A percentile compares a stretch with the other conserved stretches of the same genome.
These are phyloP conservation scores for Tadarida brasiliensis DNA, from an alignment of 2,797 vertebrate genomes.

Conservation along the genomic window DNA sequence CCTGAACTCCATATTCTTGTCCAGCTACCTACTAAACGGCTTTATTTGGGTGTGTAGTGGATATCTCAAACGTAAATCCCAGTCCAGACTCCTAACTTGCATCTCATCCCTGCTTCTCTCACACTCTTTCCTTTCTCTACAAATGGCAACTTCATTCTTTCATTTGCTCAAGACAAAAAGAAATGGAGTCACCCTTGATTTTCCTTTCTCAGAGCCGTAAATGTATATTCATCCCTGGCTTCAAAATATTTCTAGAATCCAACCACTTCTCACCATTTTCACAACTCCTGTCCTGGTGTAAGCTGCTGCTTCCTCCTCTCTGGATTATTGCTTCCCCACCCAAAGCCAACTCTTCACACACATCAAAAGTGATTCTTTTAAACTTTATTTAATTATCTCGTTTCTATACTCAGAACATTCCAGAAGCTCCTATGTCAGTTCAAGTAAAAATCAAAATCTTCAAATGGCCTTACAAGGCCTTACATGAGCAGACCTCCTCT, in stretches of 20 bases:
- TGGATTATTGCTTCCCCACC: background rate
- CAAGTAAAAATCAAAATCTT: slow-evolving; percentile 19
- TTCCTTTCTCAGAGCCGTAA: background rate
- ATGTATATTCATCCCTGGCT: background rate
- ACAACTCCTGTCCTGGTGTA: background rate
- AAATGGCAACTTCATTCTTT: background rate
- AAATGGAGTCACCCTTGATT: background rate
- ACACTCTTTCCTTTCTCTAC: background rate
- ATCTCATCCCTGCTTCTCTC: background rate
- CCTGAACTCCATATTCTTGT: background rate
- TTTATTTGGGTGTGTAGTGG: background rate
- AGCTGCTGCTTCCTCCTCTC: background rate
- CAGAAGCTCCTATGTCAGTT: background rate
- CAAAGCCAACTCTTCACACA: background rate
- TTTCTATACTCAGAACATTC: background rate
- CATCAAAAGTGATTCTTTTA: background rate
- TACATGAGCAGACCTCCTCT: background rate
- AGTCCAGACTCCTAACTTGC: background rate
- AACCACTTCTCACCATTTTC: background rate
- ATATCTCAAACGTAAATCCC: background rate
- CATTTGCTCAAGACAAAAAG: background rate
- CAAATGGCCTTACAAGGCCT: background rate
- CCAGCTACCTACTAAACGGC: background rate
- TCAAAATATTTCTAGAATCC: background rate
- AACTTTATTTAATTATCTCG: background rate